Conservation (phyloP, 2,113 vertebrate genomes). For the Oncorhynchus masou region DNA sequence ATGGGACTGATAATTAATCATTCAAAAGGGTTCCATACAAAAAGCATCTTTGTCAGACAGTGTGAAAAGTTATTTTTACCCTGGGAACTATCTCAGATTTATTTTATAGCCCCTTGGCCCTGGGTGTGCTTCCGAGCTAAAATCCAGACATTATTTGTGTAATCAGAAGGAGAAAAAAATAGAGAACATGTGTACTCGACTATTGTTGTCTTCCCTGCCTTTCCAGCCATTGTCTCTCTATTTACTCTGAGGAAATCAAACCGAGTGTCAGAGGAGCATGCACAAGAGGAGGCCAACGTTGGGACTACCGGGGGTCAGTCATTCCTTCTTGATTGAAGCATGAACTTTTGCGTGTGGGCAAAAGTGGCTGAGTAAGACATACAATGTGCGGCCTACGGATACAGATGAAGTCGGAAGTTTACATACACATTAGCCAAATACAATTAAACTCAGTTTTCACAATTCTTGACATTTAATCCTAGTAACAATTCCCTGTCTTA, state of each 20-base stretch:
- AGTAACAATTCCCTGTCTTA: too few species aligned
- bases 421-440: too few species aligned
- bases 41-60: neutral
- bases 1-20: neutral
- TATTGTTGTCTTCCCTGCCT: constrained; percentile 21
- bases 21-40: neutral
- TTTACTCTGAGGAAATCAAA: constrained; percentile 21
- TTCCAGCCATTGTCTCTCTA: constrained; percentile 36
- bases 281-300: neutral
- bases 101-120: constrained; percentile 21
- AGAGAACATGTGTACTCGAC: constrained; percentile 9
- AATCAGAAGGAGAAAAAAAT: constrained; percentile 39
- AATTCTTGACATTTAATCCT: too few species aligned
- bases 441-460: too few species aligned
- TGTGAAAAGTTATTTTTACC: constrained; percentile 24
- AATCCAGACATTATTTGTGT: constrained; percentile 23
- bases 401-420: too few species aligned
- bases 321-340: constrained; percentile 17
- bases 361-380: constrained; percentile 7
- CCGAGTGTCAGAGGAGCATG: neutral
- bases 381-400: neutral
- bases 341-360: neutral
- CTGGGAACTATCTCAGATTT: constrained; percentile 27
- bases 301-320: neutral
- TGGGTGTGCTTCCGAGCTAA: constrained; percentile 32